Conservation (phyloP, 2,888 invertebrate species). For the Microplitis deprimator region DNA sequence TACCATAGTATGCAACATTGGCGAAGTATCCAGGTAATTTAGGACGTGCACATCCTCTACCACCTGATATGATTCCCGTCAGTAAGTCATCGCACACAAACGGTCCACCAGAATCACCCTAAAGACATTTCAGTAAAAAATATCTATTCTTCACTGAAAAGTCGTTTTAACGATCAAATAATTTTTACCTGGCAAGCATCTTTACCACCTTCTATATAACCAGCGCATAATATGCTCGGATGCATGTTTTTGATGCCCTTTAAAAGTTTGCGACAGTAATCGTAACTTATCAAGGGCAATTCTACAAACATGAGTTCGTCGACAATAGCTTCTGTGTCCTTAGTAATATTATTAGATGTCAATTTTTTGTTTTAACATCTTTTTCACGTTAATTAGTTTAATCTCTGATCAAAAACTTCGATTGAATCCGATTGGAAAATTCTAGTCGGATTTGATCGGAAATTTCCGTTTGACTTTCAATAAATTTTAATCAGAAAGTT, state of each 20-base stretch:
- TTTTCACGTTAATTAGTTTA: not conserved
- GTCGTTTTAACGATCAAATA: not conserved
- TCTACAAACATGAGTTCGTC: slow-evolving; percentile 59
- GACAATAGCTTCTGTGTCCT: slow-evolving; percentile 47
- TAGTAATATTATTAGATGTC: not conserved
- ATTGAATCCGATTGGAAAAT: not conserved
- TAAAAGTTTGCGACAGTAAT: slow-evolving; percentile 54
- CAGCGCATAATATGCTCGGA: slow-evolving; percentile 61
- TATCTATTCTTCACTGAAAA: not conserved
- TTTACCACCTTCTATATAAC: slow-evolving; percentile 59
- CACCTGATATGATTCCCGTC: slow-evolving; percentile 64
- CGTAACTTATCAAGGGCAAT: slow-evolving; percentile 53
- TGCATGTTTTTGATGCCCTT: slow-evolving; percentile 48
- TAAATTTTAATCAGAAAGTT: no score
- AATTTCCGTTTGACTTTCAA: no score
- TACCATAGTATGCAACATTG: slow-evolving; percentile 53
- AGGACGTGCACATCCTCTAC: slow-evolving; percentile 62
- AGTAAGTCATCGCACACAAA: slow-evolving; percentile 59
- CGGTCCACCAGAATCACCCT: slow-evolving; percentile 69
- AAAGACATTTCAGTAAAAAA: slow-evolving; percentile 14
- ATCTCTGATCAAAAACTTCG: not conserved
- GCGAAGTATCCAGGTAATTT: slow-evolving; percentile 62
- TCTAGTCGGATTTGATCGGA: no score
- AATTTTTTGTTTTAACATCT: not conserved
- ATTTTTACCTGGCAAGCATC: slow-evolving; percentile 63